Evolutionary conservation across 2,888 invertebrate genomes (phyloP), one percentile per base, ranked within the genome.

Genomic region (Seira musarum): DNA sequence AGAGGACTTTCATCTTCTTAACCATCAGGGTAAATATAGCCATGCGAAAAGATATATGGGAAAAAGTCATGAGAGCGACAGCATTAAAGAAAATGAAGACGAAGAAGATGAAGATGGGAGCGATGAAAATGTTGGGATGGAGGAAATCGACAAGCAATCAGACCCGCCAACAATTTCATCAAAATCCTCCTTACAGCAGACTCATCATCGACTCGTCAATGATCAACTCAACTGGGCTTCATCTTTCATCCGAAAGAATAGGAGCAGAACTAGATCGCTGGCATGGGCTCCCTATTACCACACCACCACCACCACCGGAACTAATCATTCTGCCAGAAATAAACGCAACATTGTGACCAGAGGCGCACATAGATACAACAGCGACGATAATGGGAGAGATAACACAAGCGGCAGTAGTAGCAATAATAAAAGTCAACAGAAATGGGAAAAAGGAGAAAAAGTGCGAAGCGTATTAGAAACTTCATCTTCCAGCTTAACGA

Each of bases 361-460:
- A 35, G 78, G 78, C 15, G n/a, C 65, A 46, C 78, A 72, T 40
- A 63, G 72, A 25, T 63, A 72, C 76, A 70, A 40, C 60, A 35
- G 66, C 22, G 66, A 21, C 57, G 61, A 76, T 25, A 67, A 71
- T 21, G 46, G 60, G 53, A 77, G 68, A 53, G 60, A 53, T 30
- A 75, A 76, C 30, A 40, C n/a, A n/a, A n/a, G 40, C 13, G 40
- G 40, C 40, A 13, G 40, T 13, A 40, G 6, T 40, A 40, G 6
- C 40, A 40, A 5, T 40, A 5, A 40, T 40, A 40, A 40, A 40
- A 40, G 40, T 69, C 40, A 57, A 57, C 40, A 17, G 49, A 24
- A 30, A 10, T 30, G 17, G 53, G 13, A 69, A 25, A 25, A 49
- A 15, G 24, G 53, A 46, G 57, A 35, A 57, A 53, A 25, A 60